A percentile compares a stretch with the other conserved stretches of the same genome.
Conservation (phyloP, 1,140 invertebrate genomes). For the Nasonia giraulti region DNA sequence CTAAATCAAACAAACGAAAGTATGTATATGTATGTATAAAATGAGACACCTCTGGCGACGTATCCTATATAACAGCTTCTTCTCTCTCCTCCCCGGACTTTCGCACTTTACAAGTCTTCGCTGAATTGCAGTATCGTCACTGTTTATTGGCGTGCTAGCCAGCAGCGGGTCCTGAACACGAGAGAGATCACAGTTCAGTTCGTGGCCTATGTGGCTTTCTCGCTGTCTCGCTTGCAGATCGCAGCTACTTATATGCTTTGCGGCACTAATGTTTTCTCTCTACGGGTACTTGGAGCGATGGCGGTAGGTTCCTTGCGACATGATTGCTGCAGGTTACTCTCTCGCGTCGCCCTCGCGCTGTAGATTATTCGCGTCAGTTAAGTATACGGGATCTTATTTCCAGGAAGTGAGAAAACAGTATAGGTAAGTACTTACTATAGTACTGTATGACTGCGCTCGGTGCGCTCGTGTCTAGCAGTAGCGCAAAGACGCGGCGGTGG, state of each 20-base stretch:
- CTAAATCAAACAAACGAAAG: not conserved
- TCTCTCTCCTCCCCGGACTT: too few relatives aligned
- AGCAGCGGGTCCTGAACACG: too few relatives aligned
- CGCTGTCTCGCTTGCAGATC: too few relatives aligned
- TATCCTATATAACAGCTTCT: too few relatives aligned
- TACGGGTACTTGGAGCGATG: conserved; percentile 34
- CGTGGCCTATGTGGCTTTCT: not conserved
- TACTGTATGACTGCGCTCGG: too few relatives aligned
- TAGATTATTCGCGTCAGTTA: not conserved
- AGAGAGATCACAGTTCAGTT: too few relatives aligned
- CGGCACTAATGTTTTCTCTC: not conserved
- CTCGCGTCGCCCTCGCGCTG: not conserved
- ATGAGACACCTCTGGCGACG: too few relatives aligned
- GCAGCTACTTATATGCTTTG: not conserved
- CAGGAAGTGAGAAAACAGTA: not conserved
- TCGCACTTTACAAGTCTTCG: too few relatives aligned
- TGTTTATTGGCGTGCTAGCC: too few relatives aligned
- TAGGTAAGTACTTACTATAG: not conserved
- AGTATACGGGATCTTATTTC: not conserved
- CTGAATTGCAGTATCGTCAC: too few relatives aligned
- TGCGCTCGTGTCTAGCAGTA: too few relatives aligned
- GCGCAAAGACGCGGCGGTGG: too few relatives aligned
- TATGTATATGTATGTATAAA: not conserved
- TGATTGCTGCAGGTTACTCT: conserved; percentile 7
- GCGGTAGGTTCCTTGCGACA: conserved; percentile 24